These are phyloP conservation scores for Agrenia bidenticulata DNA, from an alignment of 2,888 invertebrate species.

Conservation along the genomic window DNA sequence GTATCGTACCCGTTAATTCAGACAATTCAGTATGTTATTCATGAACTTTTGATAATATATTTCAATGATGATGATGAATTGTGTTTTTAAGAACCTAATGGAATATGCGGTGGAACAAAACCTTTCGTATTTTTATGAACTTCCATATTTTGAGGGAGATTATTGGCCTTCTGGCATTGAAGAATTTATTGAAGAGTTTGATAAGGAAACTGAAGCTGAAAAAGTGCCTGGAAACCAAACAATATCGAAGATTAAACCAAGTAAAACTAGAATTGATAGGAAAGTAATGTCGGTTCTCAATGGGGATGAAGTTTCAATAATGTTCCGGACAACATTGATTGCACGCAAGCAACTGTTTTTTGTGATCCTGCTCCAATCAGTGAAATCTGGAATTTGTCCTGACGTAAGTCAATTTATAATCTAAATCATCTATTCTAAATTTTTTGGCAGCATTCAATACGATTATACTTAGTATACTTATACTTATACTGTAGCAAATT, in stretches of 20 bases:
- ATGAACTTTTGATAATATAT: no score
- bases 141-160: slow-evolving; percentile 97
- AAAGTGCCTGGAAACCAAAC: slow-evolving; percentile 41
- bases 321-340: not conserved
- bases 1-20: no score
- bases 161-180: slow-evolving; percentile 99
- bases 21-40: no score
- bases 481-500: slow-evolving; percentile 66
- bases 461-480: no score
- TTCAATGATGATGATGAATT: no score
- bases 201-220: slow-evolving; percentile 99
- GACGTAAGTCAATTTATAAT: not conserved
- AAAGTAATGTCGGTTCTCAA: not conserved
- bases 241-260: no score
- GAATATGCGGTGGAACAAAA: slow-evolving; percentile 98
- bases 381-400: not conserved
- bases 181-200: slow-evolving; percentile 96
- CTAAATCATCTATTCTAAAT: no score
- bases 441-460: not conserved
- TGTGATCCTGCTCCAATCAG: not conserved
- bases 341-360: not conserved
- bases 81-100: no score
- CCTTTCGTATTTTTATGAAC: slow-evolving; percentile 83
- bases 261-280: no score
- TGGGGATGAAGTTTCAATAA: not conserved